A percentile compares a stretch with the other conserved stretches of the same genome.
Evolutionary conservation across 2,888 invertebrate genomes (phyloP).

Genomic region (Drosophila niveifrons): DNA sequence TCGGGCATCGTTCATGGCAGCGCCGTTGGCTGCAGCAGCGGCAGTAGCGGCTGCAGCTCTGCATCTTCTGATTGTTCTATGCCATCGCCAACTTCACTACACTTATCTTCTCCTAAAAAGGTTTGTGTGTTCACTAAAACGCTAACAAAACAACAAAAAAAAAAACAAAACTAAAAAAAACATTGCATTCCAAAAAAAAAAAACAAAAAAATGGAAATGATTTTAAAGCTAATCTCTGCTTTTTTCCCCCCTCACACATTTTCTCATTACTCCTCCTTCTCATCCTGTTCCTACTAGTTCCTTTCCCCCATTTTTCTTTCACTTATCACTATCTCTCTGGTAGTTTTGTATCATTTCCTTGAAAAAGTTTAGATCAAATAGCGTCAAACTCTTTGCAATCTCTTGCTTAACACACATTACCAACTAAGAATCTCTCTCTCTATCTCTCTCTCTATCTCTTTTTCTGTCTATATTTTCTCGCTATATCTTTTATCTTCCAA

Average conservation of each 20-base stretch:
- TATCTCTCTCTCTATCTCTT: constrained; percentile 18
- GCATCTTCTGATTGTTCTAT: constrained; percentile 86
- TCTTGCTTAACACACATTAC: constrained; percentile 43
- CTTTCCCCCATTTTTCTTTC: constrained; percentile 9
- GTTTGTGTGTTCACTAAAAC: constrained; percentile 84
- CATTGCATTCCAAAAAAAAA: constrained; percentile 48
- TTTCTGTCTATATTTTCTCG: constrained; percentile 2
- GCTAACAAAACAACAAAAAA: constrained; percentile 51
- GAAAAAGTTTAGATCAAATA: constrained; percentile 13
- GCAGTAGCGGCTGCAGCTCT: constrained; percentile 85
- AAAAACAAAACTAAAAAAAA: constrained; percentile 45
- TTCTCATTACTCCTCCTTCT: constrained; percentile 14
- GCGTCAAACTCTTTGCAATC: constrained; percentile 6
- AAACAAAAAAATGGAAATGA: constrained; percentile 47
- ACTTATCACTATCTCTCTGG: constrained; percentile 7
- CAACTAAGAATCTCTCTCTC: constrained; percentile 15
- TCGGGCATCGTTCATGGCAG: constrained; percentile 31
- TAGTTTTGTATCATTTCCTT: constrained; percentile 20
- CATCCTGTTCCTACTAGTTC: not conserved
- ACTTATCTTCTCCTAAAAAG: constrained; percentile 86
- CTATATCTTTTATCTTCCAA: constrained; percentile 14
- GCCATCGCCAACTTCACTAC: constrained; percentile 86
- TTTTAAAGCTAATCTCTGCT: constrained; percentile 49
- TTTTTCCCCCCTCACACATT: constrained; percentile 18
- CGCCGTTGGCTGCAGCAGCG: constrained; percentile 75